Conservation (phyloP, 1,140 invertebrate species). For the Saccostrea echinata region DNA sequence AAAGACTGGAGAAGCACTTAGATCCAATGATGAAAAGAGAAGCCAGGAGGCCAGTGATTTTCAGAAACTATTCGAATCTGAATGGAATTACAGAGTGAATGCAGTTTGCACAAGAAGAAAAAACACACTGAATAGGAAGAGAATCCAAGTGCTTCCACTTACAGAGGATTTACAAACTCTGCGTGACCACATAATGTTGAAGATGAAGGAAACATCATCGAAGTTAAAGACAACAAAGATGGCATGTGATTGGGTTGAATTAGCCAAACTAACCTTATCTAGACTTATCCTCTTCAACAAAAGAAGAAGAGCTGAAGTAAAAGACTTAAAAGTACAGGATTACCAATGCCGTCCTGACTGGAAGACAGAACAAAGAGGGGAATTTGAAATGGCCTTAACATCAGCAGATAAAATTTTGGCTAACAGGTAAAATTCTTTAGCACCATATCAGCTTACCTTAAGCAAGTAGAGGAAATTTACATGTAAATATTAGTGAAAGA, state of each 20-base stretch:
- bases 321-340: constrained; percentile 51
- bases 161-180: constrained; percentile 55
- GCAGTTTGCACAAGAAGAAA: constrained; percentile 40
- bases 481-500: too few relatives aligned
- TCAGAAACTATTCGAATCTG: constrained; percentile 46
- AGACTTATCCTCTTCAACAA: constrained; percentile 56
- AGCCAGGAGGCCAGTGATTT: constrained; percentile 35
- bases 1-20: constrained; percentile 48
- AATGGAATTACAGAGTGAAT: constrained; percentile 54
- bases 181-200: not conserved
- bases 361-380: constrained; percentile 30
- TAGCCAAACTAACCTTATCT: constrained; percentile 44
- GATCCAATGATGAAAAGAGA: constrained; percentile 32
- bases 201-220: constrained; percentile 21
- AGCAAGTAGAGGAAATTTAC: too few relatives aligned
- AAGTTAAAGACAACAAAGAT: constrained; percentile 2
- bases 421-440: constrained; percentile 34
- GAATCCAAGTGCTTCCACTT: constrained; percentile 47
- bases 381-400: constrained; percentile 51
- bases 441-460: not conserved
- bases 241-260: not conserved
- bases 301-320: constrained; percentile 51
- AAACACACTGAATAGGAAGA: constrained; percentile 44
- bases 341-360: constrained; percentile 47
- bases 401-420: constrained; percentile 28